Conservation (phyloP, 1,140 invertebrate genomes). For the Centruroides sculpturatus region DNA sequence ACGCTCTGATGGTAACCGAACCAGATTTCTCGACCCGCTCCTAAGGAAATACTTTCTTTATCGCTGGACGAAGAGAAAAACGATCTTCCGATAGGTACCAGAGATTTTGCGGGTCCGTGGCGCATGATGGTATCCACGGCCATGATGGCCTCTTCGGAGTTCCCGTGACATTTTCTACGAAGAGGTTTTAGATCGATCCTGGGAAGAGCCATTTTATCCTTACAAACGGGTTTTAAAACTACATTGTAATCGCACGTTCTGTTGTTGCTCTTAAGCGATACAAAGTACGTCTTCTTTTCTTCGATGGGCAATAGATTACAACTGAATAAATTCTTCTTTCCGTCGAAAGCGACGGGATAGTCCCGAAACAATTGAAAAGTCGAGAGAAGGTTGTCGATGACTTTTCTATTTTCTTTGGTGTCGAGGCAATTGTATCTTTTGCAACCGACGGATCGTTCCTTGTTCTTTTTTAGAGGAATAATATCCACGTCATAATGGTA, state of each 20-base stretch:
- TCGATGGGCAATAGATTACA: background rate
- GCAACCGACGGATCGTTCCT: too few species aligned
- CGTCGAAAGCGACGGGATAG: slow-evolving; percentile 3
- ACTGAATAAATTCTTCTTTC: slow-evolving; percentile 3
- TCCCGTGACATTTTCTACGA: background rate
- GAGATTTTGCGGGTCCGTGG: slow-evolving; percentile 2
- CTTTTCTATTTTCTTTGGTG: slow-evolving; percentile 2
- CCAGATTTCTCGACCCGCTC: slow-evolving; percentile 12
- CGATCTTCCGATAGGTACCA: slow-evolving; percentile 10
- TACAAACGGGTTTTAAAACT: slow-evolving; percentile 1
- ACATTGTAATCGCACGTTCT: slow-evolving; percentile 1
- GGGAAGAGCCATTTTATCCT: background rate
- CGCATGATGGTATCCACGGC: slow-evolving; percentile 12
- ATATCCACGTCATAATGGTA: slow-evolving; percentile 13
- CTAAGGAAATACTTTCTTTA: background rate
- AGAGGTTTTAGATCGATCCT: slow-evolving; percentile 6
- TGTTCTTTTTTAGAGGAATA: too few species aligned
- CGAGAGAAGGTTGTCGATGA: background rate
- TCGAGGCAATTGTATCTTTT: slow-evolving; percentile 4
- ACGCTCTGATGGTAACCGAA: slow-evolving; percentile 15
- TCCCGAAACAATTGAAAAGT: background rate
- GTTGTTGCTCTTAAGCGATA: too few species aligned
- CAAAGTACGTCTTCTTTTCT: too few species aligned
- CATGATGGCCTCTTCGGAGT: slow-evolving; percentile 11
- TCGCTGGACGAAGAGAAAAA: slow-evolving; percentile 6